Evolutionary conservation across 2,113 vertebrate species (phyloP).

Genomic region (Amia ocellicauda): DNA sequence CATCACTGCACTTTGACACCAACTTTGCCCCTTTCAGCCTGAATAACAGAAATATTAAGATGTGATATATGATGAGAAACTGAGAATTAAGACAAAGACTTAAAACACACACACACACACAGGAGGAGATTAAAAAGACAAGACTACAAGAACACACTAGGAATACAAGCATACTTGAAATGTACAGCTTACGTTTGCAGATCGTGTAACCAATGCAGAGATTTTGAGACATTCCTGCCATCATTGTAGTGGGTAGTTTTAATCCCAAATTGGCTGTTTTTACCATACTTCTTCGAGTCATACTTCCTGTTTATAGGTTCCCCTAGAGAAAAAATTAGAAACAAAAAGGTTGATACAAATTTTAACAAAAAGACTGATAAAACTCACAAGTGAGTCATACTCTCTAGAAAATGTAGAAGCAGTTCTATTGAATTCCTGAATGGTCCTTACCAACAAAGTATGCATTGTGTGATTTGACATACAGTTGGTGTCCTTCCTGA

Average conservation of each 20-base stretch:
- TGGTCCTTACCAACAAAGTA: slow-evolving; percentile 67
- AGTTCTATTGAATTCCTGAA: no score
- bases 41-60: slow-evolving; percentile 26
- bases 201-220: slow-evolving; percentile 66
- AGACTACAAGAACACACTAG: no score
- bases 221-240: slow-evolving; percentile 57
- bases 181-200: slow-evolving; percentile 57
- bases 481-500: slow-evolving; percentile 61
- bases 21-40: slow-evolving; percentile 68
- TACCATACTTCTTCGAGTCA: slow-evolving; percentile 50
- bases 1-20: slow-evolving; percentile 60
- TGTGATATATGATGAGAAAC: no score
- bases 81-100: no score
- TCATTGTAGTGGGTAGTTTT: slow-evolving; percentile 73
- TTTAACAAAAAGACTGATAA: no score
- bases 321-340: slow-evolving; percentile 60
- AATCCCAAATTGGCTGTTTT: slow-evolving; percentile 65
- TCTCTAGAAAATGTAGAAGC: no score
- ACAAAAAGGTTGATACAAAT: no score
- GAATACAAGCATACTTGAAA: no score
- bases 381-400: no score
- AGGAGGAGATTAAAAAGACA: no score
- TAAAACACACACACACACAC: no score
- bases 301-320: slow-evolving; percentile 77
- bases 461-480: slow-evolving; percentile 68